Evolutionary conservation across 2,888 invertebrate species (phyloP), one percentile per base, ranked within the genome.

Genomic region (Dexiosoma caninum): DNA sequence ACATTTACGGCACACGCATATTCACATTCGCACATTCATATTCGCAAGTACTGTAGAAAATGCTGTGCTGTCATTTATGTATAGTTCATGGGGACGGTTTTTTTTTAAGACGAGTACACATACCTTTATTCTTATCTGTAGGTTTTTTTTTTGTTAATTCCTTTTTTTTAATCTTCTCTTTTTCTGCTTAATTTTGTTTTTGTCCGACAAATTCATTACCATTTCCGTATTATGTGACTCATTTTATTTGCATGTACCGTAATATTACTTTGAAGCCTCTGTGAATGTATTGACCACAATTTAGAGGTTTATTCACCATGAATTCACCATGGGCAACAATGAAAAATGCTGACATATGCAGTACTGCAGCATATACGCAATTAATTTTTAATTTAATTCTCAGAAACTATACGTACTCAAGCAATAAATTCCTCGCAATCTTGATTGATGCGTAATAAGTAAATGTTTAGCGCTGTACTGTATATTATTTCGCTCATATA

Each of bases 121-220:
- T n/a, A 9, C 14, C 21, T 42, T 70, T 30, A 2, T 27, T 35
- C 60, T 46, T 16, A 53, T 64, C 57, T 77, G 67, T 16, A 37
- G 55, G 21, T 49, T 37, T 62, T 70, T 57, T 21, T 57, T 64
- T 49, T 35, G 10, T 8, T 40, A 27, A 35, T 46, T 69, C 44
- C 42, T 8, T 32, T 42, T 53, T 42, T 40, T 9, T 59, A 42
- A 10, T 51, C 10, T 59, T 51, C n/a, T 51, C 2, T 35, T 55
- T 30, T 70, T 67, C 19, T 49, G 10, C 30, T 59, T 49, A 51
- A 49, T 55, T 64, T 78, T 81, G 57, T 59, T 78, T 77, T 70
- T 78, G 77, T 77, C 77, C 77, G 69, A 40, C 69, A 69, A 81
- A 78, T 81, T 78, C 72, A 77, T 81, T 69, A 72, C 64, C 81